Percentiles rank a stretch among this genome's conserved stretches.
Conservation (phyloP, 1,140 invertebrate genomes). For the Ctenoplectra terminalis region DNA sequence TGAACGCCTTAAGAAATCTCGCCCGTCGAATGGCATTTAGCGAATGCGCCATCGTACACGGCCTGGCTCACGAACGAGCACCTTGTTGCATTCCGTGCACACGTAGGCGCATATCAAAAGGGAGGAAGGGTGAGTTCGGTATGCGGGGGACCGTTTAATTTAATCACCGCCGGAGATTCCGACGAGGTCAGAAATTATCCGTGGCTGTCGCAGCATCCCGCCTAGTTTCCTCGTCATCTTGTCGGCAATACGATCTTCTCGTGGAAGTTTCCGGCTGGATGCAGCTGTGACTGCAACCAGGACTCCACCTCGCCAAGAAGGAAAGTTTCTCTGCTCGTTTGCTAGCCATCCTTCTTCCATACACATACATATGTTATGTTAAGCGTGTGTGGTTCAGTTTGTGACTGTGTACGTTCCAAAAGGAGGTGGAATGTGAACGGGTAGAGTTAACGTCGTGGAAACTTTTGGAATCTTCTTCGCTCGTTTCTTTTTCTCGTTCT, state of each 20-base stretch:
- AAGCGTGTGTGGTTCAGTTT: too few relatives aligned
- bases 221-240: constrained; percentile 15
- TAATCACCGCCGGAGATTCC: constrained; percentile 59
- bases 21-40: not conserved
- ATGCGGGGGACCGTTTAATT: constrained; percentile 58
- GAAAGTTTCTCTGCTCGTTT: not conserved
- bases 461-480: not conserved
- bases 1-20: constrained; percentile 1
- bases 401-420: not conserved
- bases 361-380: too few relatives aligned
- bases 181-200: constrained; percentile 51
- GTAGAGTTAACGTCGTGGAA: not conserved
- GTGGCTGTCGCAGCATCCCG: constrained; percentile 10
- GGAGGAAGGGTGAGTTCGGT: constrained; percentile 38
- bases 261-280: not conserved
- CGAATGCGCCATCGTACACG: not conserved
- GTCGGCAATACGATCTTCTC: not conserved
- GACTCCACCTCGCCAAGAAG: constrained; percentile 7
- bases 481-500: not conserved
- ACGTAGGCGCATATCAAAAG: constrained; percentile 3
- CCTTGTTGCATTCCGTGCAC: constrained; percentile 30
- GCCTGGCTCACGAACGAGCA: not conserved
- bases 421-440: not conserved
- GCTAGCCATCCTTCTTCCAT: constrained; percentile 11
- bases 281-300: not conserved